Evolutionary conservation across 2,113 vertebrate species (phyloP), one percentile per base, ranked within the genome.

Genomic region (Prunella himalayana): DNA sequence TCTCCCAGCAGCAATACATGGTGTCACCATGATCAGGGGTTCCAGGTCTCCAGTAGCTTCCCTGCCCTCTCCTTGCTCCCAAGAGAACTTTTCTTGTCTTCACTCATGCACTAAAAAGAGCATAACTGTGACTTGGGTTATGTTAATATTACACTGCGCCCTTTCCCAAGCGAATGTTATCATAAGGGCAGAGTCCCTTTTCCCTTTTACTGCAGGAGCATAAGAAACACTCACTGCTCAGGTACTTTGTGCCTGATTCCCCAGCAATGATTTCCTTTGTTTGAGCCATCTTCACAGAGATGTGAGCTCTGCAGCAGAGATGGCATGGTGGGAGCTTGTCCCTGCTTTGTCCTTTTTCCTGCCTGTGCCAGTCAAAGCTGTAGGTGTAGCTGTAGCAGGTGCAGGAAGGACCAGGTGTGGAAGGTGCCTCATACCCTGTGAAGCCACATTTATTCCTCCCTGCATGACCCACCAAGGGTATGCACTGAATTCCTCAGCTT

Each of bases 1-100:
- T 59, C 21, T 59, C 27, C 8, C 14, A n/a, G 60, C 35, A 86
- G 42, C 30, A 50, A 41, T 51, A 56, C 23, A 24, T 0, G 0
- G 10, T 60, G 60, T 59, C 45, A 37, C 13, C 33, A 21, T 2
- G 2, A 60, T 27, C 66, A 78, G 54, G 47, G 15, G 27, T 45
- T 25, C 20, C 51, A 22, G 11, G 47, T 27, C 30, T 56, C 30
- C 70, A 47, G 20, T 2, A 30, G n/a, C 56, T 75, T 60, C 37
- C 45, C 19, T 78, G 9, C 13, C 15, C 41, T 59, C 45, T 56
- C 14, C 45, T 56, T 45, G 15, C 30, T 70, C 56, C 30, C 56
- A 4, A 69, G 49, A 68, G 41, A 69, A 35, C 42, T n/a, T 19
- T 19, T 20, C 24, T n/a, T 65, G 27, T 78, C n/a, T 39, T 90